Conservation (phyloP, 2,888 invertebrate genomes). For the Cenopis cana region DNA sequence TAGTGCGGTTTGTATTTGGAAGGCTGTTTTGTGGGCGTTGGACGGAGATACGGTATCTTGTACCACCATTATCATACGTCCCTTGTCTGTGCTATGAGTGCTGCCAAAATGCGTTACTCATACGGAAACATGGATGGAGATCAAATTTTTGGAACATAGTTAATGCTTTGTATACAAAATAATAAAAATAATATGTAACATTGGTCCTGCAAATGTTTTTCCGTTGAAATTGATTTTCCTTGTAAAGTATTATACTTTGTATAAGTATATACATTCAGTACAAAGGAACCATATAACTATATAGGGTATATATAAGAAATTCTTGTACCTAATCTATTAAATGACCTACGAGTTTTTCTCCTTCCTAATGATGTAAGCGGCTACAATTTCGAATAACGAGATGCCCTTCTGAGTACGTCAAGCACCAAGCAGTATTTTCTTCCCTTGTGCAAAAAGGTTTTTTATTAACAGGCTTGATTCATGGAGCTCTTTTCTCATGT, state of each 20-base stretch:
- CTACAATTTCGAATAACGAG: neutral
- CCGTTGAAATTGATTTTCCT: no score
- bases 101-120: neutral
- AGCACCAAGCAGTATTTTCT: neutral
- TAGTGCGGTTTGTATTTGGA: slow-evolving; percentile 8
- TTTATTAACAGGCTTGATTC: slow-evolving; percentile 14
- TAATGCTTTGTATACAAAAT: no score
- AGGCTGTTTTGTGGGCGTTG: neutral
- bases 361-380: neutral
- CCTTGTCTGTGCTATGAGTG: neutral
- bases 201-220: no score
- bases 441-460: slow-evolving; percentile 5
- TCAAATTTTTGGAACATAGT: no score
- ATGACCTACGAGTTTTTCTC: neutral
- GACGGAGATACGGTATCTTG: neutral
- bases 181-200: no score
- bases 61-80: slow-evolving; percentile 7
- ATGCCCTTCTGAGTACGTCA: neutral
- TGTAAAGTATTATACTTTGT: slow-evolving; percentile 16
- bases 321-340: neutral
- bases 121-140: no score
- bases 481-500: slow-evolving; percentile 10
- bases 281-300: neutral
- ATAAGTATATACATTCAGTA: neutral
- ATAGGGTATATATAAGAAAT: neutral